A percentile compares a stretch with the other conserved stretches of the same genome.
Evolutionary conservation across 2,888 invertebrate species (phyloP).

Genomic region (Eupithecia dodoneata): DNA sequence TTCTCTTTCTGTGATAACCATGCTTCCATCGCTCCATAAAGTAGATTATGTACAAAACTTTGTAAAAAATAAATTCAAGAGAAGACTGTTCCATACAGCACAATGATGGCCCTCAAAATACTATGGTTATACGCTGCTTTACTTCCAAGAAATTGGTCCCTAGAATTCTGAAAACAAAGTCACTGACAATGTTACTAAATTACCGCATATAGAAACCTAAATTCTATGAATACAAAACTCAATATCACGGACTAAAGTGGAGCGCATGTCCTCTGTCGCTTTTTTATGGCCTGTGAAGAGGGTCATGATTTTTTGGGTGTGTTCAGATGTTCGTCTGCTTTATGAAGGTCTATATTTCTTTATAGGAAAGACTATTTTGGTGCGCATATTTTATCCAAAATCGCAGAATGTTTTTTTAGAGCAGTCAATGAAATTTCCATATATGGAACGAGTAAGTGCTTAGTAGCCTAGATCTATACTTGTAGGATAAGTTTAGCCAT

Average conservation of each 20-base stretch:
- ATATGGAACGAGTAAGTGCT: too few relatives aligned
- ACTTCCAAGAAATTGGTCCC: not conserved
- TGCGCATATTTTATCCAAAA: not conserved
- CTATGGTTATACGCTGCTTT: not conserved
- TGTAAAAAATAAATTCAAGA: too few relatives aligned
- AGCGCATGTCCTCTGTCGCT: not conserved
- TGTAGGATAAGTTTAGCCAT: not conserved
- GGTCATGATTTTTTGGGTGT: not conserved
- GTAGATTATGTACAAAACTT: too few relatives aligned
- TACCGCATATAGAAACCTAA: too few relatives aligned
- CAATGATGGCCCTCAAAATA: not conserved
- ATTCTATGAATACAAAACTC: not conserved
- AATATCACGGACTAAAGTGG: not conserved
- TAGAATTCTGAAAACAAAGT: not conserved
- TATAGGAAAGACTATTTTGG: too few relatives aligned
- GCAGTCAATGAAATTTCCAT: not conserved
- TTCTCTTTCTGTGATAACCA: too few relatives aligned
- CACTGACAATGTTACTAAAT: not conserved
- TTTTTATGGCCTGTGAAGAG: not conserved
- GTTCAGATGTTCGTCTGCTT: not conserved
- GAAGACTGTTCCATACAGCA: not conserved
- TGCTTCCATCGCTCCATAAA: too few relatives aligned
- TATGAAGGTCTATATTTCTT: not conserved
- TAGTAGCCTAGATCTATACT: too few relatives aligned
- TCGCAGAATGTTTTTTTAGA: not conserved